A percentile compares a stretch with the other conserved stretches of the same genome.
These are phyloP conservation scores for Carterocephalus palaemon DNA, from an alignment of 2,888 invertebrate species.

Conservation along the genomic window DNA sequence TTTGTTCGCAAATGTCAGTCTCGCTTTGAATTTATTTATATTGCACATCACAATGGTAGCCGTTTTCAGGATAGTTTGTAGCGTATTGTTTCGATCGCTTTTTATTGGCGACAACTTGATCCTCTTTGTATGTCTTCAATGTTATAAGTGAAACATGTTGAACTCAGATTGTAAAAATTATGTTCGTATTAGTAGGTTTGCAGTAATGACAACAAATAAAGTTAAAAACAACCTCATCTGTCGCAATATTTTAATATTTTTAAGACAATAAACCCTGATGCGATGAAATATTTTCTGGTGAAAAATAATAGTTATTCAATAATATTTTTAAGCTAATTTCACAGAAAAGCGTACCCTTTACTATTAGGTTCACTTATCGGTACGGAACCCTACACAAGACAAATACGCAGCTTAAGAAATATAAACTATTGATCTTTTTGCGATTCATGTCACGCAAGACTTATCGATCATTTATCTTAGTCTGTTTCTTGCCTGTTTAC, in stretches of 20 bases:
- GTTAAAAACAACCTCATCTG: too few relatives aligned
- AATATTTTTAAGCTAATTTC: too few relatives aligned
- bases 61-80: slow-evolving; percentile 20
- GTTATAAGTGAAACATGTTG: not conserved
- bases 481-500: slow-evolving; percentile 1
- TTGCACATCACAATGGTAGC: slow-evolving; percentile 23
- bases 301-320: too few relatives aligned
- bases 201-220: too few relatives aligned
- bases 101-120: slow-evolving; percentile 24
- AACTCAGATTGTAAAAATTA: too few relatives aligned
- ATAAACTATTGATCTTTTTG: slow-evolving; percentile 6
- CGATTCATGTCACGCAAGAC: not conserved
- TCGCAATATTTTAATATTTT: too few relatives aligned
- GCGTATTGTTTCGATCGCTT: slow-evolving; percentile 21
- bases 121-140: slow-evolving; percentile 9
- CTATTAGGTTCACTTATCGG: too few relatives aligned
- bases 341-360: too few relatives aligned
- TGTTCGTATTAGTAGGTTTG: too few relatives aligned
- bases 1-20: slow-evolving; percentile 23
- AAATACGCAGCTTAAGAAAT: not conserved
- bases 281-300: too few relatives aligned
- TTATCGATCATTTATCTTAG: slow-evolving; percentile 7
- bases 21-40: slow-evolving; percentile 21
- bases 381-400: too few relatives aligned
- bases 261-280: too few relatives aligned